phyloP scores from a whole-genome alignment of 2,113 vertebrate species.

The Microcebus murinus region DNA sequence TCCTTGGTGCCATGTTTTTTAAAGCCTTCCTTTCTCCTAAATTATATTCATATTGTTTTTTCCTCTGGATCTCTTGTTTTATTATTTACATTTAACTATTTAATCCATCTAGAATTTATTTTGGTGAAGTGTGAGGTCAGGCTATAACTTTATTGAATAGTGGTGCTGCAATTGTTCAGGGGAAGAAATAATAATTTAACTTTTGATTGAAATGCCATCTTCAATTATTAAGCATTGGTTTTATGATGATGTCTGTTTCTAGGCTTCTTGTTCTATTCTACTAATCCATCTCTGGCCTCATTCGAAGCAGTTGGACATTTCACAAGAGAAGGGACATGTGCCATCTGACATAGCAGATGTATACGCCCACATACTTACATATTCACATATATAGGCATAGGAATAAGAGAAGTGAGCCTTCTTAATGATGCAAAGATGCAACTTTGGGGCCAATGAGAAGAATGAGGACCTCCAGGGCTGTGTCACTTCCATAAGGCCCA shows the following conservation, averaged over 20 bases:
- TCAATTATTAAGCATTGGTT: background rate
- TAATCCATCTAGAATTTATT: background rate
- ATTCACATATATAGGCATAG: background rate
- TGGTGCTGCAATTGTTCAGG: background rate
- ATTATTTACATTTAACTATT: background rate
- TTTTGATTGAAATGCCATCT: background rate
- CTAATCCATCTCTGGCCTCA: background rate
- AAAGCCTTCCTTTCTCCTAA: constrained; percentile 1
- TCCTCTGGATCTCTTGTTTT: background rate
- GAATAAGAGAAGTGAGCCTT: background rate
- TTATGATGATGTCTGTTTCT: background rate
- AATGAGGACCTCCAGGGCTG: background rate
- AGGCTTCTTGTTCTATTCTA: background rate
- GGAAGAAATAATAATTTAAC: background rate
- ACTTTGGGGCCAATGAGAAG: background rate
- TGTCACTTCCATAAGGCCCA: background rate
- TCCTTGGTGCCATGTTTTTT: background rate
- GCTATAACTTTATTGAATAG: constrained; percentile 1
- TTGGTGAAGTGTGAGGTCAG: background rate
- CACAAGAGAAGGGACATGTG: background rate
- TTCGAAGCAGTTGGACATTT: background rate
- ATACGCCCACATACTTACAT: background rate
- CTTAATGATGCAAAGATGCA: background rate
- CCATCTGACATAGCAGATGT: background rate
- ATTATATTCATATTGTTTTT: background rate